Evolutionary conservation across 2,888 invertebrate species (phyloP).

Genomic region (Acanthosepion esculentum): DNA sequence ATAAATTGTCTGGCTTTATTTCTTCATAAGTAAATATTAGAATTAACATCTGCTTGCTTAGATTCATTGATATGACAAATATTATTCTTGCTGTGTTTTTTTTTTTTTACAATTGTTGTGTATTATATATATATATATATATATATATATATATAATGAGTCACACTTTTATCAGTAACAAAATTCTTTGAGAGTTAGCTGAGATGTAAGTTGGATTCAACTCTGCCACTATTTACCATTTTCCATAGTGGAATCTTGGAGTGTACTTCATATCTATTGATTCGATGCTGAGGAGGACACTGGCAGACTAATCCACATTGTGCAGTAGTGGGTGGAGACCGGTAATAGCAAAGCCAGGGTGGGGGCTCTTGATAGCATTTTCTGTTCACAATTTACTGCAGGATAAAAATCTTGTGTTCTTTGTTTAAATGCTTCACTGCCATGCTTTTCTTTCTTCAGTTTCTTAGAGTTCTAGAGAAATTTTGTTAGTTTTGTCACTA

Average conservation of each 20-base stretch:
- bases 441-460: neutral
- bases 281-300: neutral
- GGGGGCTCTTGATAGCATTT: neutral
- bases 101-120: neutral
- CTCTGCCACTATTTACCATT: neutral
- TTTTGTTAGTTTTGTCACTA: neutral
- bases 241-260: neutral
- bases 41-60: neutral
- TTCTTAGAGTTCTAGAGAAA: neutral
- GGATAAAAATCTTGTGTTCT: conserved; percentile 7
- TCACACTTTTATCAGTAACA: neutral
- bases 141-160: neutral
- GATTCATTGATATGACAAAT: neutral
- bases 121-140: neutral
- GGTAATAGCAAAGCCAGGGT: neutral
- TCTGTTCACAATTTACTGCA: neutral
- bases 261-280: conserved; percentile 6
- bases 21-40: neutral
- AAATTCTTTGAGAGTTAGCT: neutral
- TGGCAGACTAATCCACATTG: conserved; percentile 17
- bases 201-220: neutral
- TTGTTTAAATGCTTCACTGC: neutral
- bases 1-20: neutral
- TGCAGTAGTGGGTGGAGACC: neutral
- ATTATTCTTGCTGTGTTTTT: neutral